phyloP scores from a whole-genome alignment of 1,140 invertebrate species.

The Bombus terrestris region DNA sequence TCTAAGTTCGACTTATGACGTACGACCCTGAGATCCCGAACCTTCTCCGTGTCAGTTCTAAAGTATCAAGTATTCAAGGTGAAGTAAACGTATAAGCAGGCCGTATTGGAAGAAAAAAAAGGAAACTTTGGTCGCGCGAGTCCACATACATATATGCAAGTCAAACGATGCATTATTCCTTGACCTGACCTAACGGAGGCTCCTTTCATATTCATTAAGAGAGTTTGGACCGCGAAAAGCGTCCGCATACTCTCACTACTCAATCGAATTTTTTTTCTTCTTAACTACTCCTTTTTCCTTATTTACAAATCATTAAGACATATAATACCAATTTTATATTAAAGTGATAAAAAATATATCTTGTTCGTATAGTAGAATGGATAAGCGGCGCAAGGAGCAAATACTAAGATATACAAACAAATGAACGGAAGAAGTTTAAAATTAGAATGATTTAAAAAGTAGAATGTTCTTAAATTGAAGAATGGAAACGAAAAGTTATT shows the following conservation, averaged over 20 bases:
- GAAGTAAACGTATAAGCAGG: constrained; percentile 48
- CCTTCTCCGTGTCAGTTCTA: constrained; percentile 16
- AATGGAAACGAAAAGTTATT: background rate
- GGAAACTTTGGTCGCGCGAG: constrained; percentile 70
- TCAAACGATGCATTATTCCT: constrained; percentile 82
- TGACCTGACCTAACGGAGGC: constrained; percentile 81
- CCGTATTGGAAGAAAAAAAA: constrained; percentile 30
- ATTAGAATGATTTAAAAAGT: background rate
- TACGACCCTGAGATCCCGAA: constrained; percentile 19
- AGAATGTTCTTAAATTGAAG: background rate
- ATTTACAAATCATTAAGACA: background rate
- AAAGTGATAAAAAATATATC: background rate
- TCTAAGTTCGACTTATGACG: background rate
- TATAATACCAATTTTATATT: background rate
- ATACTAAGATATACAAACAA: background rate
- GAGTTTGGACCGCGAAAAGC: constrained; percentile 47
- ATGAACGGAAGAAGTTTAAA: background rate
- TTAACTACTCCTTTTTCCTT: background rate
- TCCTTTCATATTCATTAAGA: constrained; percentile 80
- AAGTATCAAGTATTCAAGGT: constrained; percentile 47
- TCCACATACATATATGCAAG: constrained; percentile 79
- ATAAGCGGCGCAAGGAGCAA: background rate
- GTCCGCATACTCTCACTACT: background rate
- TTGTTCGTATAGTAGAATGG: background rate
- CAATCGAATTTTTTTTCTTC: background rate